Conservation (phyloP, 2,888 invertebrate species). For the Pediacus dermestoides region DNA sequence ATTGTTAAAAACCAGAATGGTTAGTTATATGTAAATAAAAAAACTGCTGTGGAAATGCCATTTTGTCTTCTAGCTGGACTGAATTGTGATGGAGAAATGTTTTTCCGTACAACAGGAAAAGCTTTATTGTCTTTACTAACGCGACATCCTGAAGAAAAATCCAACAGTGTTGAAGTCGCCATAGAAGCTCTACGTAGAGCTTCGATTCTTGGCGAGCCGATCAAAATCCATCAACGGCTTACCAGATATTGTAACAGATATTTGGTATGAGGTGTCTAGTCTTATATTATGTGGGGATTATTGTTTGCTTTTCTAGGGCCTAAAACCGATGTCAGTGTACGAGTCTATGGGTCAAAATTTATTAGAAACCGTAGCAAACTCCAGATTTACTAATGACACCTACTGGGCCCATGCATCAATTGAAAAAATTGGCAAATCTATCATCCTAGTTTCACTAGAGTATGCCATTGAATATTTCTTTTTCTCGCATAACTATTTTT, state of each 20-base stretch:
- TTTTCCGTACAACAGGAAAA: slow-evolving; percentile 66
- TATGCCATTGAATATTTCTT: slow-evolving; percentile 35
- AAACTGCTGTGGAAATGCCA: slow-evolving; percentile 2
- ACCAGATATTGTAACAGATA: slow-evolving; percentile 66
- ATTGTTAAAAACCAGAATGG: slow-evolving; percentile 45
- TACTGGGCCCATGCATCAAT: slow-evolving; percentile 70
- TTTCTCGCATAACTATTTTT: slow-evolving; percentile 2
- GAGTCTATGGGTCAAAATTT: slow-evolving; percentile 68
- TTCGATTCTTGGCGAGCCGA: slow-evolving; percentile 61
- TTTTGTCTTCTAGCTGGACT: slow-evolving; percentile 35
- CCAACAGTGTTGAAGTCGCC: slow-evolving; percentile 63
- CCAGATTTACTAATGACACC: slow-evolving; percentile 62
- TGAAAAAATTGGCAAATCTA: slow-evolving; percentile 59
- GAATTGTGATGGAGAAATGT: slow-evolving; percentile 64
- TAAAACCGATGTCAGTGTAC: slow-evolving; percentile 68
- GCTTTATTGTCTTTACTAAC: slow-evolving; percentile 64
- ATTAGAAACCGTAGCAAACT: slow-evolving; percentile 60
- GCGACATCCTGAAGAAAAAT: slow-evolving; percentile 55
- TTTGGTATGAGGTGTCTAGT: slow-evolving; percentile 50
- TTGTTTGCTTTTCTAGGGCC: slow-evolving; percentile 60
- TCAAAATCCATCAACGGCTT: slow-evolving; percentile 62
- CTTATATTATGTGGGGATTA: background rate
- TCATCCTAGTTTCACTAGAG: slow-evolving; percentile 68
- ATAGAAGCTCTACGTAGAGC: slow-evolving; percentile 64
- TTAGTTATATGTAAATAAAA: slow-evolving; percentile 21